Evolutionary conservation across 1,140 invertebrate genomes (phyloP).

Genomic region (Linepithema humile): DNA sequence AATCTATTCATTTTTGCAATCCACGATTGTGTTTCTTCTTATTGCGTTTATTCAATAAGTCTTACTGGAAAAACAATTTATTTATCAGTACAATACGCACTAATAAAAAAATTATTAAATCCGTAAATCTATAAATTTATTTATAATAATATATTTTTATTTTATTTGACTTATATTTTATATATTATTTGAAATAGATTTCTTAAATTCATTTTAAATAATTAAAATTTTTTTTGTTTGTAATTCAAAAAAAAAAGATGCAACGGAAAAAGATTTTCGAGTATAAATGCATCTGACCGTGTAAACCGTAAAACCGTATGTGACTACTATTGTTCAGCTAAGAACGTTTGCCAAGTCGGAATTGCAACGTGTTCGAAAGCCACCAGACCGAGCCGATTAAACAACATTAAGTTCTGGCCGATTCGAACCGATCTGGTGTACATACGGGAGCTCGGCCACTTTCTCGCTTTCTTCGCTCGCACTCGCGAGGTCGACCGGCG

Average conservation of each 20-base stretch:
- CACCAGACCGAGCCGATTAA: constrained; percentile 52
- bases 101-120: neutral
- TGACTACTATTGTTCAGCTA: neutral
- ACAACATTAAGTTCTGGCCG: constrained; percentile 58
- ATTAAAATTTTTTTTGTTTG: neutral
- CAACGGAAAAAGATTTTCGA: neutral
- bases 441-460: constrained; percentile 54
- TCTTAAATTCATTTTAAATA: neutral
- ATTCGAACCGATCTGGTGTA: constrained; percentile 28
- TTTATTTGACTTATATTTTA: neutral
- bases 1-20: neutral
- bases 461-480: constrained; percentile 76
- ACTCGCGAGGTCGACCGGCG: constrained; percentile 71
- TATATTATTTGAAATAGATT: neutral
- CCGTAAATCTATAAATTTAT: neutral
- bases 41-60: neutral
- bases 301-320: neutral
- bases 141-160: neutral
- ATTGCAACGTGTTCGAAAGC: constrained; percentile 50
- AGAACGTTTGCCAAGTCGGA: neutral
- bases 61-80: neutral
- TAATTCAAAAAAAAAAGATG: neutral
- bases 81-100: no score
- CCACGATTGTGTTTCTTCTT: neutral
- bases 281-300: neutral